Percentiles rank a stretch among this genome's conserved stretches.
phyloP scores from a whole-genome alignment of 1,140 invertebrate genomes.

The Trachymyrmex cornetzi region DNA sequence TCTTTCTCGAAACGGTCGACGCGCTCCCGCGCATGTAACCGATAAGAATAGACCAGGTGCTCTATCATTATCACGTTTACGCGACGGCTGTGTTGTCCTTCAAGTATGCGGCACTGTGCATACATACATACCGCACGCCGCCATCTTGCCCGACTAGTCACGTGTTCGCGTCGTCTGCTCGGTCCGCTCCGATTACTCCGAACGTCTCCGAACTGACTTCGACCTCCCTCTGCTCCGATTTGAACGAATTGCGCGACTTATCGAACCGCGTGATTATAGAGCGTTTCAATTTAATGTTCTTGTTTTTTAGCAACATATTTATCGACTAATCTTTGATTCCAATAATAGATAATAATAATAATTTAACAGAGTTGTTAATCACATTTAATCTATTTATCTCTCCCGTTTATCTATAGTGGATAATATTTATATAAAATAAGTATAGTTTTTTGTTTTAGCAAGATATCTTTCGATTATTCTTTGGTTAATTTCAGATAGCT shows the following conservation, averaged over 20 bases:
- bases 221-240: not conserved
- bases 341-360: slow-evolving; percentile 4
- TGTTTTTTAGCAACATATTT: not conserved
- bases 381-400: not conserved
- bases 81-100: not conserved
- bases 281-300: not conserved
- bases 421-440: not conserved
- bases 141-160: slow-evolving; percentile 18
- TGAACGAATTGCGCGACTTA: not conserved
- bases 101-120: not conserved
- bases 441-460: not conserved
- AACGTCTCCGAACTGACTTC: not conserved
- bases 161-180: not conserved
- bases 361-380: not conserved
- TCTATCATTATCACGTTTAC: not conserved
- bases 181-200: not conserved
- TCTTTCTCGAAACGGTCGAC: not conserved
- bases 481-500: not conserved
- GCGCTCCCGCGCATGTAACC: not conserved
- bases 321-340: not conserved
- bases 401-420: not conserved
- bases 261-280: not conserved
- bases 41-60: not conserved
- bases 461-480: not conserved
- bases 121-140: not conserved